Evolutionary conservation across 1,140 invertebrate genomes (phyloP).

Genomic region (Littorina saxatilis): DNA sequence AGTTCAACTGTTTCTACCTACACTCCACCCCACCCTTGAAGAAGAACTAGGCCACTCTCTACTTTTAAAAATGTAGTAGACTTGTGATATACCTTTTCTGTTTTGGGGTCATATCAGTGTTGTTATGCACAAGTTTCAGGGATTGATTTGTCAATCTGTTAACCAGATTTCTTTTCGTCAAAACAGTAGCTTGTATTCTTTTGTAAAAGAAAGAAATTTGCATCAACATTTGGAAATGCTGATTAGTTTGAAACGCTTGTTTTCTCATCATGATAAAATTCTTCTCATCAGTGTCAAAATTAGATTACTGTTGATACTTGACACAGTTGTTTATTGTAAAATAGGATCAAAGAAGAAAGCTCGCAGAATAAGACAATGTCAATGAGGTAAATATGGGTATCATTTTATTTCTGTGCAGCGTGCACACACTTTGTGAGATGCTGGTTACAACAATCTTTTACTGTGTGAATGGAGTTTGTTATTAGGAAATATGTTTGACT

Average conservation of each 20-base stretch:
- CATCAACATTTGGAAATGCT: not conserved
- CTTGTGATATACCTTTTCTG: not conserved
- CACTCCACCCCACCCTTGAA: constrained; percentile 26
- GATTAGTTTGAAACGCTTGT: not conserved
- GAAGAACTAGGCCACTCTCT: not conserved
- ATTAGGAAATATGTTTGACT: too few relatives aligned
- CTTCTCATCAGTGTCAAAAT: too few relatives aligned
- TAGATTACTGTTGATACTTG: too few relatives aligned
- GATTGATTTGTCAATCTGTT: not conserved
- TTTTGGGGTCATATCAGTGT: not conserved
- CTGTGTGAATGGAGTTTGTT: too few relatives aligned
- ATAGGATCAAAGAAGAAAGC: too few relatives aligned
- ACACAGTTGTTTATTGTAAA: too few relatives aligned
- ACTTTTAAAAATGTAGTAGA: not conserved
- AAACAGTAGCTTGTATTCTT: not conserved
- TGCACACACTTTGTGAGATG: too few relatives aligned
- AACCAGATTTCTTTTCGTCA: not conserved
- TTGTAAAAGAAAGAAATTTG: not conserved
- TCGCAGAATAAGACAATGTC: not conserved
- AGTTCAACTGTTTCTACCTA: constrained; percentile 35
- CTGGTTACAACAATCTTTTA: too few relatives aligned
- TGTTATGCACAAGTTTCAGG: not conserved
- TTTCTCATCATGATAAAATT: not conserved
- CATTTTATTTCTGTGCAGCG: too few relatives aligned
- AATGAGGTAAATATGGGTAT: not conserved